These are phyloP conservation scores for Narcine bancroftii DNA, from an alignment of 2,113 vertebrate species.

Conservation along the genomic window DNA sequence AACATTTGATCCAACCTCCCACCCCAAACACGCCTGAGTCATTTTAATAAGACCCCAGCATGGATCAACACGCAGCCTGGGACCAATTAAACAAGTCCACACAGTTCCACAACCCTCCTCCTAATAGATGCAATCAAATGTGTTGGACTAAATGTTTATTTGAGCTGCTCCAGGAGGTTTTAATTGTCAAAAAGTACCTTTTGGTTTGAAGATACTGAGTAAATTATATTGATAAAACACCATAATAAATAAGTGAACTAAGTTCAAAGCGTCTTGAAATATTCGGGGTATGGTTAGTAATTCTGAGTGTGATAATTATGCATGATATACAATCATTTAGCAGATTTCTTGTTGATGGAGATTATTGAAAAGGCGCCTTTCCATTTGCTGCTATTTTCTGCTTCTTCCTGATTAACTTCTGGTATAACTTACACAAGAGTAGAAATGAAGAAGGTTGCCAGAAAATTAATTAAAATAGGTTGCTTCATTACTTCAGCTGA, in stretches of 20 bases:
- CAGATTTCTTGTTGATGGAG: background rate
- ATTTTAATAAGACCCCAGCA: background rate
- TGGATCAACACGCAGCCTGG: background rate
- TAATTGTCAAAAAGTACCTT: background rate
- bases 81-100: background rate
- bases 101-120: background rate
- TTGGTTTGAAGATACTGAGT: background rate
- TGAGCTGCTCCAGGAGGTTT: background rate
- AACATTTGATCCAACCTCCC: background rate
- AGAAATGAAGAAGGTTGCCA: background rate
- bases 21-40: background rate
- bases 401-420: constrained; percentile 9
- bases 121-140: background rate
- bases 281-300: background rate
- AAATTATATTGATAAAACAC: background rate
- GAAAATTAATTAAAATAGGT: constrained; percentile 35
- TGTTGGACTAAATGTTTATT: background rate
- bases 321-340: background rate
- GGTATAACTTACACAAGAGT: background rate
- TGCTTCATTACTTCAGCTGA: constrained; percentile 31
- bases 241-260: background rate
- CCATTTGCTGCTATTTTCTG: background rate
- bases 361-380: constrained; percentile 12
- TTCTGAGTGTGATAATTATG: background rate
- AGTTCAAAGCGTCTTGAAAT: background rate